phyloP scores from a whole-genome alignment of 2,113 vertebrate species.

The Barbus barbus region DNA sequence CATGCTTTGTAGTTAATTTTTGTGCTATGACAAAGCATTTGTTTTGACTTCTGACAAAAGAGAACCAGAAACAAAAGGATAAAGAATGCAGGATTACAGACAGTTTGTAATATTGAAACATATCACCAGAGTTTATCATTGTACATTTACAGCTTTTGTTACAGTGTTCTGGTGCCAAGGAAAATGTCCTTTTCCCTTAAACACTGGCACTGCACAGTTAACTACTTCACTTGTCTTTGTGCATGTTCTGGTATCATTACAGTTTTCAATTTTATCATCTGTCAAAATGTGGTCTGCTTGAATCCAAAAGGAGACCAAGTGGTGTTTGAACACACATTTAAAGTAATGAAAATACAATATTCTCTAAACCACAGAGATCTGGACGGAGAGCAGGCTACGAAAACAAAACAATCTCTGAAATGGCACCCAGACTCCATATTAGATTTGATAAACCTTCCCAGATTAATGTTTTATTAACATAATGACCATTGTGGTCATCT shows the following conservation, averaged over 20 bases:
- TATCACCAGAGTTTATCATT: neutral
- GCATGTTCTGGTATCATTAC: neutral
- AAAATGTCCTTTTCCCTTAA: neutral
- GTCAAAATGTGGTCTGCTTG: slow-evolving; percentile 28
- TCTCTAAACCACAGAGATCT: slow-evolving; percentile 1
- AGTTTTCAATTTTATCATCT: slow-evolving; percentile 7
- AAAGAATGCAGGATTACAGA: neutral
- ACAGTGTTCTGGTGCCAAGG: neutral
- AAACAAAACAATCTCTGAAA: slow-evolving; percentile 8
- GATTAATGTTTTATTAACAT: neutral
- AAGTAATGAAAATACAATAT: slow-evolving; percentile 16
- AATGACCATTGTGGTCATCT: neutral
- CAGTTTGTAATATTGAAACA: neutral
- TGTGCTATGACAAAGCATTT: neutral
- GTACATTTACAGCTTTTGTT: neutral
- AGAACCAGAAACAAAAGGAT: neutral
- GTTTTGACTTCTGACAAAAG: neutral
- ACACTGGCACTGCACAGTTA: neutral
- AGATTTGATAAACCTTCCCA: neutral
- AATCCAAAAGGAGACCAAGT: neutral
- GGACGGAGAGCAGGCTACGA: neutral
- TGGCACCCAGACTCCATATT: neutral
- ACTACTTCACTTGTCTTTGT: slow-evolving; percentile 5
- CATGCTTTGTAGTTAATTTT: neutral
- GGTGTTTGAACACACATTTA: slow-evolving; percentile 7